phyloP scores from a whole-genome alignment of 1,140 invertebrate genomes.

The Drosophila pruinosa region DNA sequence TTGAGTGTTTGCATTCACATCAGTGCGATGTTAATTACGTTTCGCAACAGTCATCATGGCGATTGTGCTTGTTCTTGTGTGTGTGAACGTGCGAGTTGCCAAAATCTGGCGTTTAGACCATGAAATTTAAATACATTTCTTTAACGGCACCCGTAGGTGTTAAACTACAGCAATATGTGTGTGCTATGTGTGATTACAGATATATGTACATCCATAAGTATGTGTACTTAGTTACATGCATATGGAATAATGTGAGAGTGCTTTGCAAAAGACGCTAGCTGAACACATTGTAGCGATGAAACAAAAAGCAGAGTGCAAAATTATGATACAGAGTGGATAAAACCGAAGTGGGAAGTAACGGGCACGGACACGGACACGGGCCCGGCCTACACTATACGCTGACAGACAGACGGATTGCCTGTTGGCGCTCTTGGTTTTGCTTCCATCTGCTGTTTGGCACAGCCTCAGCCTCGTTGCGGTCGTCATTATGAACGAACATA shows the following conservation, averaged over 20 bases:
- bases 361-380: slow-evolving; percentile 23
- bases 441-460: slow-evolving; percentile 43
- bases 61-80: slow-evolving; percentile 5
- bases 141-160: slow-evolving; percentile 17
- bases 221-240: neutral
- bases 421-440: slow-evolving; percentile 33
- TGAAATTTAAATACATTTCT: slow-evolving; percentile 17
- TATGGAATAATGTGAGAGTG: slow-evolving; percentile 13
- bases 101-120: slow-evolving; percentile 31
- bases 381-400: slow-evolving; percentile 9
- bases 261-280: slow-evolving; percentile 15
- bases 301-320: slow-evolving; percentile 25
- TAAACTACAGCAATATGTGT: neutral
- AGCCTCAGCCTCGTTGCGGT: slow-evolving; percentile 29
- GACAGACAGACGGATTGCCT: slow-evolving; percentile 12
- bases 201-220: neutral
- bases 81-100: slow-evolving; percentile 17
- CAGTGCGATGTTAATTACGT: slow-evolving; percentile 31
- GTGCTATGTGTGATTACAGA: neutral
- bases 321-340: slow-evolving; percentile 20
- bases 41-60: slow-evolving; percentile 39
- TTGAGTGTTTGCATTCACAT: slow-evolving; percentile 9
- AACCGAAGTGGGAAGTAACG: slow-evolving; percentile 44
- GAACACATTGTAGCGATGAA: neutral
- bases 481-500: slow-evolving; percentile 6